Base-by-base conservation (phyloP, 1,140 invertebrate genomes). In the Bactericera cockerelli region DNA sequence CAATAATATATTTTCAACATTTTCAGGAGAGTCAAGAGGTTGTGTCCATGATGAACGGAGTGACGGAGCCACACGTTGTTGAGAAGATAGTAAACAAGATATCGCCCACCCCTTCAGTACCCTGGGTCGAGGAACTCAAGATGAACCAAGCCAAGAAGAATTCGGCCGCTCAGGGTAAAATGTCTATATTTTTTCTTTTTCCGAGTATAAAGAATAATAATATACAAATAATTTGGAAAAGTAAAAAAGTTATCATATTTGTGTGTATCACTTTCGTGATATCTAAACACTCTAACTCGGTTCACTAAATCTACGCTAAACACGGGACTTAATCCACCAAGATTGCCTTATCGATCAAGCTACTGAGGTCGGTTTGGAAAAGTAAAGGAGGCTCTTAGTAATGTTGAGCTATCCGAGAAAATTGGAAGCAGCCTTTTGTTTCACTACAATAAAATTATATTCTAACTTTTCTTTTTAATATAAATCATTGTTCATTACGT, bases 91-190 rank as follows among this genome's bases (percentile, higher is more conserved):
- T 36, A 24, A 59, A 36, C 53, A 49, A 49, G n/a, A 49, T 49
- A 16, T 49, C 42, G 4, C 42, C 42, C n/a, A 49, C 42, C 42
- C 42, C 42, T 19, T 61, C 56, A 33, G 60, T 61, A 10, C 66
- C 67, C 0, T 69, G 67, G 66, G 64, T 69, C 21, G 63, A 68
- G 61, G 68, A 69, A 56, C 59, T 69, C 4, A 68, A 68, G 53
- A 61, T 68, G 56, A 69, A 64, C 54, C 68, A 69, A 57, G 68
- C 67, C 8, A 67, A 66, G 26, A 68, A 69, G 58, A 58, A 59
- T 55, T 66, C 65, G 1, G 54, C 42, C 13, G 54, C 42, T n/a
- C 56, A 62, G 62, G 63, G 61, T 62, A 63, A 4, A 14, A n/a
- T 21, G 14, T n/a, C 19, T 24, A 10, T n/a, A n/a, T n/a, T n/a